phyloP scores from a whole-genome alignment of 2,113 vertebrate species.

The Coregonus clupeaformis region DNA sequence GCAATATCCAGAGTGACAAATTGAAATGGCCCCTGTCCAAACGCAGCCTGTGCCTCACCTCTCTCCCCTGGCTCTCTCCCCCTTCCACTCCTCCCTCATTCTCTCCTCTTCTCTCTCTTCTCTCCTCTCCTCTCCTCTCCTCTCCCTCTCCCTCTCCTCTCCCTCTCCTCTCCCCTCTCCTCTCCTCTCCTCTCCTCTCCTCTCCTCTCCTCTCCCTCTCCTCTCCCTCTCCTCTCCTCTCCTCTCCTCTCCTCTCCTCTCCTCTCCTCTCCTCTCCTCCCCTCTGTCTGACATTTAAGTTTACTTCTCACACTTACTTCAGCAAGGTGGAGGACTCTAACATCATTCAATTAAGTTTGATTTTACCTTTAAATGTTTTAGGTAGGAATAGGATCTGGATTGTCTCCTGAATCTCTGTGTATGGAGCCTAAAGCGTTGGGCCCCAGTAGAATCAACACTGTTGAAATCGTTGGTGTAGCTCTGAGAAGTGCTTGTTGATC shows the following conservation, averaged over 20 bases:
- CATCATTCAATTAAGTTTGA: not conserved
- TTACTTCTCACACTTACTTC: not conserved
- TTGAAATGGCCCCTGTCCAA: constrained; percentile 20
- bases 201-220: too few relatives aligned
- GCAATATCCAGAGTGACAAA: constrained; percentile 28
- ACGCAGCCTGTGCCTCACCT: not conserved
- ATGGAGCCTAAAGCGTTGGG: not conserved
- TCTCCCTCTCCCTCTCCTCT: too few relatives aligned
- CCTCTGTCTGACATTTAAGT: not conserved
- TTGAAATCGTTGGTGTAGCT: too few relatives aligned
- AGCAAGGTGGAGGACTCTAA: not conserved
- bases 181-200: too few relatives aligned
- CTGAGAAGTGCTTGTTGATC: not conserved
- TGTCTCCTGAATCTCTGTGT: not conserved
- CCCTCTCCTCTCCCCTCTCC: not conserved
- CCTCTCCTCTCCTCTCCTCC: too few relatives aligned
- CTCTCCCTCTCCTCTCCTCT: too few relatives aligned
- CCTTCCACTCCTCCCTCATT: not conserved
- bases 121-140: not conserved
- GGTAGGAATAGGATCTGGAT: not conserved
- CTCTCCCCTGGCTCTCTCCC: not conserved
- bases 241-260: too few relatives aligned
- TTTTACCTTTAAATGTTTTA: not conserved
- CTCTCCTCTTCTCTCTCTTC: not conserved
- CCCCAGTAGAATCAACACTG: not conserved